Conservation (phyloP, 2,797 vertebrate species). For the Pangasius krempfi region DNA sequence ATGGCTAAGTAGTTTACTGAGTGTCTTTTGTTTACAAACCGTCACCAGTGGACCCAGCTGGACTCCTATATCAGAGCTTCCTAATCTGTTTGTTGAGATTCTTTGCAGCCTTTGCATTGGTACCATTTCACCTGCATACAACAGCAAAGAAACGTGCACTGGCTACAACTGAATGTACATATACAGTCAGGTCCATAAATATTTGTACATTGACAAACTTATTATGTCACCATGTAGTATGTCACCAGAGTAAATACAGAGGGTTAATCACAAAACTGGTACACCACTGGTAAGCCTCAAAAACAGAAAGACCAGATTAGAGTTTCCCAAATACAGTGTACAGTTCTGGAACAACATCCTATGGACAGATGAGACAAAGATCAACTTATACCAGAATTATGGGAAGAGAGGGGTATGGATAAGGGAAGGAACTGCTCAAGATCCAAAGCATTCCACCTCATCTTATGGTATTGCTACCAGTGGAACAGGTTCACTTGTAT, state of each 20-base stretch:
- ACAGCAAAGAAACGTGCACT: not conserved
- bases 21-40: not conserved
- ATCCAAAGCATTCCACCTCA: not conserved
- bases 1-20: not conserved
- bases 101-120: not conserved
- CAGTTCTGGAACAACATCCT: not conserved
- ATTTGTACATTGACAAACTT: not conserved
- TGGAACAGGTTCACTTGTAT: no score
- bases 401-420: not conserved
- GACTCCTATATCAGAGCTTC: not conserved
- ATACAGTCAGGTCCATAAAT: not conserved
- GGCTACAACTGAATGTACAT: not conserved
- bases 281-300: not conserved
- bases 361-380: no score
- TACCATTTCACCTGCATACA: not conserved
- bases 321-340: not conserved
- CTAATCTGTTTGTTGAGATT: not conserved
- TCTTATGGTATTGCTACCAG: not conserved
- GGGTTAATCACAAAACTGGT: not conserved
- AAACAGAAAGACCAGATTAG: not conserved
- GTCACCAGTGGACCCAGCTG: not conserved
- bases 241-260: not conserved
- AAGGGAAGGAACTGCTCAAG: not conserved
- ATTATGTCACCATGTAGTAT: not conserved
- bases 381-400: no score